Percentiles rank a stretch among this genome's conserved stretches.
These are phyloP conservation scores for Platynereis dumerilii DNA, from an alignment of 2,888 invertebrate genomes.

Conservation along the genomic window DNA sequence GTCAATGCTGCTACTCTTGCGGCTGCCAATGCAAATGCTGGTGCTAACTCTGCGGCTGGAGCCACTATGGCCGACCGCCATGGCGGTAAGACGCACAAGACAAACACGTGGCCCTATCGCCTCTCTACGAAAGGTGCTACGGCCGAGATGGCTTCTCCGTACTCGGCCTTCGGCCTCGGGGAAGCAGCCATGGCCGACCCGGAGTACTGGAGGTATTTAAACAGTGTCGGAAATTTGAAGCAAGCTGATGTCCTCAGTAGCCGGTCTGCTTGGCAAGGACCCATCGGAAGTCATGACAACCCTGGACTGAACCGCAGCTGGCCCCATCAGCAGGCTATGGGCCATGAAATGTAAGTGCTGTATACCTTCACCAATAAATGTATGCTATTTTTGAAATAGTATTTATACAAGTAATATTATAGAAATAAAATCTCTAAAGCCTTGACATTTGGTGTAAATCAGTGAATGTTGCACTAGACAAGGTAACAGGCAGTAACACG, in stretches of 20 bases:
- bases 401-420: too few relatives aligned
- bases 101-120: conserved; percentile 29
- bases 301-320: conserved; percentile 9
- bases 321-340: conserved; percentile 5
- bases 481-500: too few relatives aligned
- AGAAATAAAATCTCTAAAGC: too few relatives aligned
- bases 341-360: too few relatives aligned
- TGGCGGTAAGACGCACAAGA: conserved; percentile 13
- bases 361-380: too few relatives aligned
- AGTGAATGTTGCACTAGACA: too few relatives aligned
- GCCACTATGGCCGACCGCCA: too few relatives aligned
- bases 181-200: conserved; percentile 10
- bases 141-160: neutral
- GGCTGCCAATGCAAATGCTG: neutral
- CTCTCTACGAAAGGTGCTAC: neutral
- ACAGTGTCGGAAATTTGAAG: conserved; percentile 11
- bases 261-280: neutral
- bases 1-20: too few relatives aligned
- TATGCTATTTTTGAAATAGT: too few relatives aligned
- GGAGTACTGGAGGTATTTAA: conserved; percentile 20
- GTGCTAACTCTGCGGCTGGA: neutral
- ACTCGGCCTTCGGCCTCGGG: conserved; percentile 4
- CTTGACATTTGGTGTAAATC: too few relatives aligned
- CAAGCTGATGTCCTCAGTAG: neutral
- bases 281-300: conserved; percentile 13